Conservation (phyloP, 2,797 vertebrate genomes). For the Geotrypetes seraphini region DNA sequence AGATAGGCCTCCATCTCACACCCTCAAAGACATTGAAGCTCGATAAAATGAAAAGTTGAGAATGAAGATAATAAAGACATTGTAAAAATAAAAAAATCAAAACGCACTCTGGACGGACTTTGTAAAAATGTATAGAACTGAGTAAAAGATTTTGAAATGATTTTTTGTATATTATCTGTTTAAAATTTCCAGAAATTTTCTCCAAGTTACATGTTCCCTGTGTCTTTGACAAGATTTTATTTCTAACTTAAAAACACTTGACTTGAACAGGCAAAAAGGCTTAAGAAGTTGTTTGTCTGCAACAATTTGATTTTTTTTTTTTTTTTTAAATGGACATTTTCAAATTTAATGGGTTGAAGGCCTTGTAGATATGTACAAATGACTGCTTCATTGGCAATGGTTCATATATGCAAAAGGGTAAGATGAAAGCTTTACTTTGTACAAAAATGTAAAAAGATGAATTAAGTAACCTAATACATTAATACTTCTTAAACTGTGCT, state of each 20-base stretch:
- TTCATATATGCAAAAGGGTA: slow-evolving; percentile 98
- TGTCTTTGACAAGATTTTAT: slow-evolving; percentile 47
- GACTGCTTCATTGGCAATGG: slow-evolving; percentile 75
- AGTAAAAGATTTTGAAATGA: slow-evolving; percentile 59
- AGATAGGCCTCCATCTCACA: slow-evolving; percentile 79
- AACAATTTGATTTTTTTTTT: slow-evolving; percentile 31
- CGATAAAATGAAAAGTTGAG: slow-evolving; percentile 63
- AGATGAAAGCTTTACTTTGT: slow-evolving; percentile 98
- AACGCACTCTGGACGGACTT: no score
- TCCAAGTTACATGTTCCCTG: slow-evolving; percentile 59
- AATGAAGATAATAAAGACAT: slow-evolving; percentile 36
- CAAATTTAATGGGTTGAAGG: slow-evolving; percentile 40
- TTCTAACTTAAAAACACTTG: slow-evolving; percentile 50
- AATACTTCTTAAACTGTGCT: slow-evolving; percentile 77
- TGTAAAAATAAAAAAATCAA: no score
- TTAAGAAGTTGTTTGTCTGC: slow-evolving; percentile 21
- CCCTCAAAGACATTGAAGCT: slow-evolving; percentile 93
- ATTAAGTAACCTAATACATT: slow-evolving; percentile 69
- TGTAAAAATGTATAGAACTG: slow-evolving; percentile 59
- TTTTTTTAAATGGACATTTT: slow-evolving; percentile 39
- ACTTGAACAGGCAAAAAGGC: slow-evolving; percentile 57
- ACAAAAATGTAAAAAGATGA: slow-evolving; percentile 88
- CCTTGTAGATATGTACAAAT: slow-evolving; percentile 71
- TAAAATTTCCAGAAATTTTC: slow-evolving; percentile 69
- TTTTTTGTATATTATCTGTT: slow-evolving; percentile 65